phyloP scores from a whole-genome alignment of 2,888 invertebrate species.

The Petrophora chlorosata region DNA sequence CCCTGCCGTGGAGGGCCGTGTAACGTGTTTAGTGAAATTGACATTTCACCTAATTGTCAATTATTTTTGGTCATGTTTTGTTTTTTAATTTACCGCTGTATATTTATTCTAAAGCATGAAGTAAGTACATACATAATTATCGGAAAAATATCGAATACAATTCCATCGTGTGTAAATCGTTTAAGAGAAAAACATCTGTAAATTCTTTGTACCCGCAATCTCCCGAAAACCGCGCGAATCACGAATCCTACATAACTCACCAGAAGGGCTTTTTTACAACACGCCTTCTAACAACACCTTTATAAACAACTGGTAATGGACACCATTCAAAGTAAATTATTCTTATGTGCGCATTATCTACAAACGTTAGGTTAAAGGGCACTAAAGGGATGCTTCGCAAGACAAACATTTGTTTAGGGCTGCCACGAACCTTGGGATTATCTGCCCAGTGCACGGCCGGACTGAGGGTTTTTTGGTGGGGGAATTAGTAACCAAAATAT shows the following conservation, averaged over 20 bases:
- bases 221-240: conserved; percentile 10
- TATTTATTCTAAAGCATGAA: no score
- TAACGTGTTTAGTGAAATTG: no score
- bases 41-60: no score
- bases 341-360: conserved; percentile 37
- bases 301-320: conserved; percentile 29
- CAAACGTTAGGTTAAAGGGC: conserved; percentile 36
- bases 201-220: conserved; percentile 3
- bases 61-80: no score
- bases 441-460: conserved; percentile 29
- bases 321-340: conserved; percentile 35
- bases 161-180: no score
- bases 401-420: conserved; percentile 50
- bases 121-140: no score
- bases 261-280: conserved; percentile 12
- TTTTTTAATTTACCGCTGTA: no score
- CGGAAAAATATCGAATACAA: no score
- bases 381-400: conserved; percentile 42
- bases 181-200: neutral
- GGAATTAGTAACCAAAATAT: neutral
- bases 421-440: conserved; percentile 42
- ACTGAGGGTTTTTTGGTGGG: conserved; percentile 8
- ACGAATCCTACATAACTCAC: conserved; percentile 12
- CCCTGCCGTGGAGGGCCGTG: no score
- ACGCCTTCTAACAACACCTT: conserved; percentile 19